A percentile compares a stretch with the other conserved stretches of the same genome.
phyloP scores from a whole-genome alignment of 2,888 invertebrate genomes.

The Dynastes tityus region DNA sequence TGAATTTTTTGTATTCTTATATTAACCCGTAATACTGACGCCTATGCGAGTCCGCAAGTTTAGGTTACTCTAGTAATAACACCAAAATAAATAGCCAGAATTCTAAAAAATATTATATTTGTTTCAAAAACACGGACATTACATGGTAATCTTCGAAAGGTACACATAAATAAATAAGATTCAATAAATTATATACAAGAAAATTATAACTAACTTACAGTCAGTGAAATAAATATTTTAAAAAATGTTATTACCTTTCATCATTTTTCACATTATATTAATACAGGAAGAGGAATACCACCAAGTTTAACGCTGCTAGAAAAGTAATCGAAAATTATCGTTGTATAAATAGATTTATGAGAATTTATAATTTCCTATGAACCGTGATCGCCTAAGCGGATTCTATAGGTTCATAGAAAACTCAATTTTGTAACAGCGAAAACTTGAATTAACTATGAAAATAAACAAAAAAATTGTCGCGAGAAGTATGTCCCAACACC shows the following conservation, averaged over 20 bases:
- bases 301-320: constrained; percentile 33
- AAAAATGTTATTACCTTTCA: neutral
- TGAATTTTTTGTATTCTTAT: too few species aligned
- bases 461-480: neutral
- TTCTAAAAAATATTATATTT: constrained; percentile 33
- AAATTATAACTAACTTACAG: constrained; percentile 1
- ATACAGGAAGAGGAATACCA: constrained; percentile 18
- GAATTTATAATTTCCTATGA: constrained; percentile 6
- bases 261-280: neutral
- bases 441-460: constrained; percentile 38
- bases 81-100: neutral
- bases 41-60: too few species aligned
- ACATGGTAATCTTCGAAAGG: constrained; percentile 42
- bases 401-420: constrained; percentile 15
- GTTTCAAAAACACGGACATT: constrained; percentile 31
- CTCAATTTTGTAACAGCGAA: constrained; percentile 47
- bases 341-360: neutral
- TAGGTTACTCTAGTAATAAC: neutral
- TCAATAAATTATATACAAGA: constrained; percentile 39
- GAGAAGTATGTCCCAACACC: constrained; percentile 60
- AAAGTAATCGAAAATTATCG: neutral
- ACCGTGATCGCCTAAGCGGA: neutral
- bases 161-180: constrained; percentile 39
- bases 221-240: constrained; percentile 13
- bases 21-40: too few species aligned